phyloP scores from a whole-genome alignment of 64 coral and sea anemone genomes.

The Anthopleura sola region DNA sequence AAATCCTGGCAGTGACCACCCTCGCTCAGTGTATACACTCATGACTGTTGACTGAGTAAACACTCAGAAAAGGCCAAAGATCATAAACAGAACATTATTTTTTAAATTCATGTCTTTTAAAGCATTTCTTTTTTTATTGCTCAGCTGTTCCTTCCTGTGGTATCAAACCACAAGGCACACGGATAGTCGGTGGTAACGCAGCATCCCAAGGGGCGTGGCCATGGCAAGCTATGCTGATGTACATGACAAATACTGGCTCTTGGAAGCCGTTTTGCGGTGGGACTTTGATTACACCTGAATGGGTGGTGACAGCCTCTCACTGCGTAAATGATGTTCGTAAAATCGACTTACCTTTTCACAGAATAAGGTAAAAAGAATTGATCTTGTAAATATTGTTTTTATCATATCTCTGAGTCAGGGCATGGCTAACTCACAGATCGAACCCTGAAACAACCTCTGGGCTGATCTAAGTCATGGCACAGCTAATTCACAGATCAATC shows the following conservation, averaged over 20 bases:
- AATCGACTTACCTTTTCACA: slow-evolving; percentile 24
- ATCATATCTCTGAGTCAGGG: no score
- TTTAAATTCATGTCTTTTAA: not conserved
- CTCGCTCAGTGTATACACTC: no score
- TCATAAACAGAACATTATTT: no score
- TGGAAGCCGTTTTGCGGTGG: slow-evolving; percentile 84
- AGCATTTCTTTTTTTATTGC: not conserved
- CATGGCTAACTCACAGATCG: no score
- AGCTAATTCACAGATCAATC: no score
- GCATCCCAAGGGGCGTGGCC: slow-evolving; percentile 68
- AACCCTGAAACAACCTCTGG: no score
- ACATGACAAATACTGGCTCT: not conserved
- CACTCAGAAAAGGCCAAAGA: no score
- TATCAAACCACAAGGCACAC: slow-evolving; percentile 4
- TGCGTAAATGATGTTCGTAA: slow-evolving; percentile 53
- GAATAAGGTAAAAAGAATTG: slow-evolving; percentile 75
- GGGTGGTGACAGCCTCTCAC: slow-evolving; percentile 85
- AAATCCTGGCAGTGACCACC: no score
- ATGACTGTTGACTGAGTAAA: no score
- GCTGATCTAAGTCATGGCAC: no score
- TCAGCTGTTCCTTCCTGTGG: not conserved
- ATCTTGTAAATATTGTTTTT: no score
- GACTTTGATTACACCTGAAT: slow-evolving; percentile 44
- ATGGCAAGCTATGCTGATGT: slow-evolving; percentile 70
- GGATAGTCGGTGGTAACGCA: slow-evolving; percentile 69